Conservation (phyloP, 2,113 vertebrate species). For the Scophthalmus maximus region DNA sequence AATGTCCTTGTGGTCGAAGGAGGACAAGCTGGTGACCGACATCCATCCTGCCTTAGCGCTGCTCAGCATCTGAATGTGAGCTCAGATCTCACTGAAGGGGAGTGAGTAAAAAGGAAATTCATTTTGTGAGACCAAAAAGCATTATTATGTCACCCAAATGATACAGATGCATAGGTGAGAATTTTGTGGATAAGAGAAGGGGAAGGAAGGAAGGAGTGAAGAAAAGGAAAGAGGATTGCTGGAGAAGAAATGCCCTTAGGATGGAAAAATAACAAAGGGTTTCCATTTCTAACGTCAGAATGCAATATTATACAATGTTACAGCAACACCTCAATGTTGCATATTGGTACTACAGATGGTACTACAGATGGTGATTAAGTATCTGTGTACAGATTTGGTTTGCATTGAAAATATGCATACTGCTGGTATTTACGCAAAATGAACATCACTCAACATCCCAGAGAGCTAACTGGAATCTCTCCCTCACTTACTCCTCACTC, state of each 20-base stretch:
- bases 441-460: conserved; percentile 9
- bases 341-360: neutral
- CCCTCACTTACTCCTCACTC: neutral
- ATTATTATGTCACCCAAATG: neutral
- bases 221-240: neutral
- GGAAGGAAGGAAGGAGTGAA: neutral
- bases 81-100: too few species aligned
- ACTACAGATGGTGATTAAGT: neutral
- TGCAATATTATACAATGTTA: neutral
- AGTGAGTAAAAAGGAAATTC: neutral
- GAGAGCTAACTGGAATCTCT: neutral
- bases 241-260: neutral
- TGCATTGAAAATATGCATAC: conserved; percentile 22
- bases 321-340: conserved; percentile 7
- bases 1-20: conserved; percentile 24
- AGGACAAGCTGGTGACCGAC: conserved; percentile 12
- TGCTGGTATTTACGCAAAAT: conserved; percentile 1
- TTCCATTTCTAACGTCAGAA: too few species aligned
- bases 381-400: neutral
- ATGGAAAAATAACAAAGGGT: too few species aligned
- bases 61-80: too few species aligned
- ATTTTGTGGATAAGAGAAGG: neutral
- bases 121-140: conserved; percentile 7
- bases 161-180: too few species aligned
- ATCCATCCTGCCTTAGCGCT: too few species aligned